A percentile compares a stretch with the other conserved stretches of the same genome.
phyloP scores from a whole-genome alignment of 2,797 vertebrate genomes.

The Lithobates pipiens region DNA sequence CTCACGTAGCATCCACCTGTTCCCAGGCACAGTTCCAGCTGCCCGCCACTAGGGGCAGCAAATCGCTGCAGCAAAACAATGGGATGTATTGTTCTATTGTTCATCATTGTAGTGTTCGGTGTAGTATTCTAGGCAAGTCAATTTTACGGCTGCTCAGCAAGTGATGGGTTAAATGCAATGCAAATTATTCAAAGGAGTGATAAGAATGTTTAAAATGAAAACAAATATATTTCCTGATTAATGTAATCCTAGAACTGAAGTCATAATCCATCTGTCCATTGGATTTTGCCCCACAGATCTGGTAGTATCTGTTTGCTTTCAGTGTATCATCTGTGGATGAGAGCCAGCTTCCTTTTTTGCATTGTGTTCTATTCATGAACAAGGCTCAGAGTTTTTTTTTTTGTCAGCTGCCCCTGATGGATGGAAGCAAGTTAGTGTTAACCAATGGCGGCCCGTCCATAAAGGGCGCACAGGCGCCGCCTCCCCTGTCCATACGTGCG shows the following conservation, averaged over 20 bases:
- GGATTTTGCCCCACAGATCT: not conserved
- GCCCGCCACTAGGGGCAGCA: not conserved
- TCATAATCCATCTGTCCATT: constrained; percentile 8
- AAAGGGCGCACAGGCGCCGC: no score
- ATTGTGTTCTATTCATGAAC: no score
- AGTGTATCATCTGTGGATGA: not conserved
- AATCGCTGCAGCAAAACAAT: not conserved
- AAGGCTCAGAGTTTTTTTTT: no score
- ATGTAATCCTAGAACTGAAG: not conserved
- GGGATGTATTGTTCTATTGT: not conserved
- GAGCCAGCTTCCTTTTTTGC: no score
- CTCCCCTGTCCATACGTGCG: no score
- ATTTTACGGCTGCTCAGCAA: not conserved
- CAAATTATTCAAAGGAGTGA: not conserved
- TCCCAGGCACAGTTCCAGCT: not conserved
- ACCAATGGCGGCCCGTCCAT: no score
- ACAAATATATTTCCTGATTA: not conserved
- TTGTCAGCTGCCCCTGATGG: no score
- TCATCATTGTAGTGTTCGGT: no score
- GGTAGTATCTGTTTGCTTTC: not conserved
- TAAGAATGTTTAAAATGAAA: constrained; percentile 1
- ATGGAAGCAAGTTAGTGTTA: no score
- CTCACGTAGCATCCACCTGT: not conserved
- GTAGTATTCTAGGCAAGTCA: not conserved
- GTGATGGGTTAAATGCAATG: not conserved